Evolutionary conservation across 2,113 vertebrate genomes (phyloP).

Genomic region (Dicaeum eximium): DNA sequence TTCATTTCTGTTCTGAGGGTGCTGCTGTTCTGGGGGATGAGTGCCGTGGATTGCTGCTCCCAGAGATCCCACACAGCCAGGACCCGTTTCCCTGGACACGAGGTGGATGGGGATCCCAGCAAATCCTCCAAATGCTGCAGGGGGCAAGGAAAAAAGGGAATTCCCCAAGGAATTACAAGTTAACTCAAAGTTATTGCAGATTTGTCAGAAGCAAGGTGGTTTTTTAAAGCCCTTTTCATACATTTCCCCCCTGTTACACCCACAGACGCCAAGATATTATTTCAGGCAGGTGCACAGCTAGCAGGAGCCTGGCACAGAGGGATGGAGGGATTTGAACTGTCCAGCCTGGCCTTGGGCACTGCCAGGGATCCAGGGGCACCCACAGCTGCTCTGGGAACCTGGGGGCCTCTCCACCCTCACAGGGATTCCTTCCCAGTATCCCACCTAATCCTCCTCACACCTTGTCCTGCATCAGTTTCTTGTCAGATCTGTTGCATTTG

Average conservation of each 20-base stretch:
- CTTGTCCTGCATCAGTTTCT: not conserved
- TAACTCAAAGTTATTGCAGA: no score
- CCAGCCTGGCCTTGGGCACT: not conserved
- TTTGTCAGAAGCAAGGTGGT: not conserved
- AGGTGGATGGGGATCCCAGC: not conserved
- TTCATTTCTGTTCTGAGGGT: not conserved
- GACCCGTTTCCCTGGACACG: fast-evolving
- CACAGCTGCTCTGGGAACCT: not conserved
- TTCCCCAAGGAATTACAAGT: no score
- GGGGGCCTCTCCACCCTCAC: not conserved
- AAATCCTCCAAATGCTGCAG: not conserved
- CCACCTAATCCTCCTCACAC: fast-evolving
- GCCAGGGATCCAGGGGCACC: not conserved
- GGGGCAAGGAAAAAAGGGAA: not conserved
- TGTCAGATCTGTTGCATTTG: not conserved
- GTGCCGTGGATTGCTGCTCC: not conserved
- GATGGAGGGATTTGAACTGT: not conserved
- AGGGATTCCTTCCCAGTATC: not conserved
- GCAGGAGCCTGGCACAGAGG: not conserved
- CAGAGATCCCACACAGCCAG: not conserved
- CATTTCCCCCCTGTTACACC: not conserved
- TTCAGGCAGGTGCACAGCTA: not conserved
- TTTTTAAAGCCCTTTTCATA: not conserved
- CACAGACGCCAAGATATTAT: not conserved
- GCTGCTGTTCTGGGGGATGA: not conserved